Conservation (phyloP, 1,140 invertebrate genomes). For the Lanistes nyassanus region DNA sequence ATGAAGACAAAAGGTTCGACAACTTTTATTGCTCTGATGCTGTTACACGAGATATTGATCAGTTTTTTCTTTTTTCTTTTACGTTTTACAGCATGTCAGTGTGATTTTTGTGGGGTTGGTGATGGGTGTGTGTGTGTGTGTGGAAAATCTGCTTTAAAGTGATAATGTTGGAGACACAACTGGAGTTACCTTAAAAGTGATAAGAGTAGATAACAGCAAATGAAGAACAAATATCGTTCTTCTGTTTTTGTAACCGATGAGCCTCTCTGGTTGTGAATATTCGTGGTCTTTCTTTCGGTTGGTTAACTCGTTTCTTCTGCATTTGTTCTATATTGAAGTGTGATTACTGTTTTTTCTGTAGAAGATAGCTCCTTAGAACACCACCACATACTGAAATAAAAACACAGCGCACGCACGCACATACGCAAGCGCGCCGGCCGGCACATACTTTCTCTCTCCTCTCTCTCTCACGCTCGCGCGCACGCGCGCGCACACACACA, state of each 20-base stretch:
- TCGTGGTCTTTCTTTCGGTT: not conserved
- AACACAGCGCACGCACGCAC: no score
- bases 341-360: no score
- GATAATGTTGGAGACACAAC: not conserved
- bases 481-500: not conserved
- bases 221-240: not conserved
- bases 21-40: not conserved
- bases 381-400: no score
- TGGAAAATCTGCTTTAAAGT: not conserved
- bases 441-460: no score
- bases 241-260: no score
- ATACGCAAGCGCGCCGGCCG: not conserved
- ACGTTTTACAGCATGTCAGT: not conserved
- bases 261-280: no score
- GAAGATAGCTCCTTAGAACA: no score
- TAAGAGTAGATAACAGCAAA: not conserved
- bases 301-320: not conserved
- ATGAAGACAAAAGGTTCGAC: constrained; percentile 5
- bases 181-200: not conserved
- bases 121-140: constrained; percentile 4
- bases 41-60: not conserved
- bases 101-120: not conserved
- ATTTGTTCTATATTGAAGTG: no score
- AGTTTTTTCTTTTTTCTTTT: not conserved
- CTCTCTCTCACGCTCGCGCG: no score